Conservation (phyloP, 2,797 vertebrate genomes). For the Acipenser transmontanus region DNA sequence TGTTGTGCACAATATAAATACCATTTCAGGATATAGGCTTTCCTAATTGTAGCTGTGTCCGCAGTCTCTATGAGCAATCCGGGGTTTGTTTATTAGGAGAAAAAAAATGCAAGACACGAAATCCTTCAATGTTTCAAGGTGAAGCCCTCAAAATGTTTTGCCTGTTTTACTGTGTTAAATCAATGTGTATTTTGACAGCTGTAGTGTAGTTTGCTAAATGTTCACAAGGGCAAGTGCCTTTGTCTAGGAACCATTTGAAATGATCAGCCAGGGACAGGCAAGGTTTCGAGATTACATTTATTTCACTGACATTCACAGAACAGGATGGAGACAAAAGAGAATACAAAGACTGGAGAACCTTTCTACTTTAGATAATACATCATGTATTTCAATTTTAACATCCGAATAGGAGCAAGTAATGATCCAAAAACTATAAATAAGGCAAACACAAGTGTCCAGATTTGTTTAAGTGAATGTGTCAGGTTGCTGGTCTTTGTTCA, state of each 20-base stretch:
- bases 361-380: not conserved
- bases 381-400: conserved; percentile 16
- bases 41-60: conserved; percentile 35
- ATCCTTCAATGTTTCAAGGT: conserved; percentile 43
- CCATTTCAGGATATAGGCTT: conserved; percentile 15
- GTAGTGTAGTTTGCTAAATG: conserved; percentile 15
- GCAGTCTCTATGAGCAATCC: conserved; percentile 31
- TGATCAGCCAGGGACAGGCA: not conserved
- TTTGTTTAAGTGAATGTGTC: conserved; percentile 12
- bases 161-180: conserved; percentile 54
- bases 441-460: not conserved
- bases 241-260: conserved; percentile 12
- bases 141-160: conserved; percentile 45
- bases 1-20: conserved; percentile 45
- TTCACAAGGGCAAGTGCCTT: conserved; percentile 10
- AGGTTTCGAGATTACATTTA: conserved; percentile 11
- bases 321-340: not conserved
- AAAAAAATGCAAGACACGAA: conserved; percentile 38
- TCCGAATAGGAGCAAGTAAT: conserved; percentile 7
- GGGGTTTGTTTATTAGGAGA: conserved; percentile 48
- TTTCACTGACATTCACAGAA: conserved; percentile 11
- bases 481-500: conserved; percentile 11
- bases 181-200: conserved; percentile 34
- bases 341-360: not conserved
- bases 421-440: conserved; percentile 2